Conservation (phyloP, 2,113 vertebrate genomes). For the Hyperopisus bebe region DNA sequence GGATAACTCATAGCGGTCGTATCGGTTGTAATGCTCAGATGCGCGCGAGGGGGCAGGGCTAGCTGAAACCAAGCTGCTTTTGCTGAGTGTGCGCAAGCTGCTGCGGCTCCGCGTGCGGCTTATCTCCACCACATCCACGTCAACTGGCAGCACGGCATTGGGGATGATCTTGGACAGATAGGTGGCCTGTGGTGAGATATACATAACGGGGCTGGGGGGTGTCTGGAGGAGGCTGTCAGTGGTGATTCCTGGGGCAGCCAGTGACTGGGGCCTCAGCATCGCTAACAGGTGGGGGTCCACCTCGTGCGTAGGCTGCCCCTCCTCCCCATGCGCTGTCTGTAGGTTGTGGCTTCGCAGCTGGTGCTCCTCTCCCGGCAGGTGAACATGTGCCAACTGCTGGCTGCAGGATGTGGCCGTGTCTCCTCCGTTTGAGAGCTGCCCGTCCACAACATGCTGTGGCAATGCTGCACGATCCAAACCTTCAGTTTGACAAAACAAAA, state of each 20-base stretch:
- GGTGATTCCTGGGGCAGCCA: conserved; percentile 75
- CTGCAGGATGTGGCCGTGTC: conserved; percentile 52
- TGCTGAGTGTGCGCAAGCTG: conserved; percentile 84
- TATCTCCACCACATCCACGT: conserved; percentile 86
- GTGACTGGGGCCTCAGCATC: conserved; percentile 63
- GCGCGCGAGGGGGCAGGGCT: conserved; percentile 73
- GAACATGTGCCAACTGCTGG: conserved; percentile 34
- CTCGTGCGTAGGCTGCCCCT: conserved; percentile 64
- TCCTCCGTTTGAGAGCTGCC: conserved; percentile 53
- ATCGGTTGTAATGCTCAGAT: conserved; percentile 57
- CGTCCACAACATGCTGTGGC: conserved; percentile 29
- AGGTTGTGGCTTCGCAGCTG: conserved; percentile 59
- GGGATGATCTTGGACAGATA: conserved; percentile 96
- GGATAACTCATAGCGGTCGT: conserved; percentile 47
- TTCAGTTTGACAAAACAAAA: conserved; percentile 28
- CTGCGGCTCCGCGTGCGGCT: conserved; percentile 61
- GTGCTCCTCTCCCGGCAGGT: conserved; percentile 38
- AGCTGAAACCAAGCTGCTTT: conserved; percentile 74
- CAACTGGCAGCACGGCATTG: conserved; percentile 82
- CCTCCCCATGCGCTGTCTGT: conserved; percentile 61
- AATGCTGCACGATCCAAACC: conserved; percentile 57
- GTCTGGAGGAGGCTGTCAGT: conserved; percentile 56
- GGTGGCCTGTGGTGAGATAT: conserved; percentile 86
- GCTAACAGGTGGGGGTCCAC: conserved; percentile 46
- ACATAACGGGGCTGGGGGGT: conserved; percentile 73